phyloP scores from a whole-genome alignment of 2,888 invertebrate genomes.

The Lasius platythorax region DNA sequence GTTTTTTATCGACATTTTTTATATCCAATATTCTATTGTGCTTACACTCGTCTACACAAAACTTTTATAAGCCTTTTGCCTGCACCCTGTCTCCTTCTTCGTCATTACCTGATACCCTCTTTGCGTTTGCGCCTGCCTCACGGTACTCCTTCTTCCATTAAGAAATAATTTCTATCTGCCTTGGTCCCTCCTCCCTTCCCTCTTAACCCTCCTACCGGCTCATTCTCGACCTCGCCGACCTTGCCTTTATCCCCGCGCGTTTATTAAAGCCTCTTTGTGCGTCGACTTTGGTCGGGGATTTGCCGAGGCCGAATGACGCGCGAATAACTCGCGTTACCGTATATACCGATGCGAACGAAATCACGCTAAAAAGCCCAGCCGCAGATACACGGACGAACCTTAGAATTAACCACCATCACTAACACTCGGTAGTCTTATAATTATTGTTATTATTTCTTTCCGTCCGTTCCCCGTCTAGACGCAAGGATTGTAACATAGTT shows the following conservation, averaged over 20 bases:
- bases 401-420: constrained; percentile 65
- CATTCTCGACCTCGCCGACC: constrained; percentile 58
- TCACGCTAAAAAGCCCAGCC: constrained; percentile 40
- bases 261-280: constrained; percentile 62
- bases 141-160: constrained; percentile 73
- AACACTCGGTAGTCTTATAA: constrained; percentile 67
- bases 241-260: constrained; percentile 56
- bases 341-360: constrained; percentile 38
- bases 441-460: constrained; percentile 72
- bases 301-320: constrained; percentile 55
- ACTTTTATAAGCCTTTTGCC: constrained; percentile 18
- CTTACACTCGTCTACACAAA: background rate
- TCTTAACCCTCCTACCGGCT: constrained; percentile 30
- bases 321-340: constrained; percentile 46
- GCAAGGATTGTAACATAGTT: constrained; percentile 67
- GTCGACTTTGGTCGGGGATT: constrained; percentile 46
- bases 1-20: constrained; percentile 11
- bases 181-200: constrained; percentile 21
- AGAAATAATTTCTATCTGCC: constrained; percentile 63
- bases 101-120: constrained; percentile 38
- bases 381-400: constrained; percentile 30
- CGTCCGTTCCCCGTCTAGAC: constrained; percentile 15
- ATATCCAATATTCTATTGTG: background rate
- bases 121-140: constrained; percentile 61
- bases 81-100: constrained; percentile 39